Base-by-base conservation (phyloP, 1,140 invertebrate genomes). In the Wiebesia pumilae region DNA sequence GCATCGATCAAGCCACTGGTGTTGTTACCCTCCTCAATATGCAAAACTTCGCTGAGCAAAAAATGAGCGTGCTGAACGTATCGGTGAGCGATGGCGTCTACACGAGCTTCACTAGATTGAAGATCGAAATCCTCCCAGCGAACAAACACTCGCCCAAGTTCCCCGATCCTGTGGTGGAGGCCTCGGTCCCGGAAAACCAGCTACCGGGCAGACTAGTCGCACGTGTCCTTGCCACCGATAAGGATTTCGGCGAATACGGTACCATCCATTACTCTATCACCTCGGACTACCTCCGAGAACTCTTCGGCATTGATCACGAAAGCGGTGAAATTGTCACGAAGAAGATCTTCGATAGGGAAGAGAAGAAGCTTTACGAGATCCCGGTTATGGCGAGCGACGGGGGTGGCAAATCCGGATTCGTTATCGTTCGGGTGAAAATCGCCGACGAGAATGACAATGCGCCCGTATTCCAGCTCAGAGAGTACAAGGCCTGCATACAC, bases 31-130 rank as follows among this genome's bases (percentile, higher is more conserved):
- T 97, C 75, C 95, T 95, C 19, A 96, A 96, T 88, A 94, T 96
- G 91, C 95, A 96, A 71, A 95, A 96, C 89, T 96, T 96, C 77
- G 95, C 95, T 9, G 95, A 96, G 21, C 94, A 95, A 79, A 93
- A 95, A 73, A 93, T 94, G 87, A 96, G 96, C 87, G 93, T 96
- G 88, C 93, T 98, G 14, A 99, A 98, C 92, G 96, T 99, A 30
- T 98, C 97, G 1, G 97, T 98, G 30, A 98, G 97, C 54, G 98
- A 99, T 94, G 98, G 98, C 9, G 97, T 98, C 19, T 97, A 98
- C 92, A 98, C 97, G 4, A 97, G 95, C 75, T 98, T 97, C 92
- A 95, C 97, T 0, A 93, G 97, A 75, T 95, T 97, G 1, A 96
- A 97, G 94, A 96, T 99, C 54, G 95, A 96, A 87, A 95, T 98